Evolutionary conservation across 2,797 vertebrate species (phyloP).

Genomic region (Tokudaia muenninki): DNA sequence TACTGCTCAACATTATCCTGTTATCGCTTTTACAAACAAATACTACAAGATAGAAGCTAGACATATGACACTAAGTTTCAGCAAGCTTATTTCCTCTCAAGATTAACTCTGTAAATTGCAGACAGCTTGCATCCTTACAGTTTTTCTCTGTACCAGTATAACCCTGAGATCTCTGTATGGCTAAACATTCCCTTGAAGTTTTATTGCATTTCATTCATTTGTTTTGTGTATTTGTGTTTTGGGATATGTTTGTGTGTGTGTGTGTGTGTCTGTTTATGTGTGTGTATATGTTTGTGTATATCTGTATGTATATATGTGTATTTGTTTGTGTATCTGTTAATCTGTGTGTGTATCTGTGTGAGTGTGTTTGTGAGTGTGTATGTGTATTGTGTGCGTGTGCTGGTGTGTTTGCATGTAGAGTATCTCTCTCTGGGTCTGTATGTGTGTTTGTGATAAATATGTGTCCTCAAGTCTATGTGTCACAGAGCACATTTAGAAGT

Average conservation of each 20-base stretch:
- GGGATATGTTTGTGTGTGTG: too few relatives aligned
- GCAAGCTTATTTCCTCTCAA: too few relatives aligned
- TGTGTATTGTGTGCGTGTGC: not conserved
- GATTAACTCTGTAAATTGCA: not conserved
- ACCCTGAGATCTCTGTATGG: not conserved
- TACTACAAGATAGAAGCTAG: too few relatives aligned
- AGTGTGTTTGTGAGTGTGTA: not conserved
- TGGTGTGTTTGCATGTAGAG: not conserved
- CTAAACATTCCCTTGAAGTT: not conserved
- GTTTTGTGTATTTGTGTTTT: not conserved
- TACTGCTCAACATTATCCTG: not conserved
- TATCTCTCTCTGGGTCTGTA: not conserved
- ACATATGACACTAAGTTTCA: not conserved
- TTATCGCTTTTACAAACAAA: not conserved
- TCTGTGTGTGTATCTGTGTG: not conserved
- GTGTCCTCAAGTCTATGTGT: not conserved
- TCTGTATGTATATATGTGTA: not conserved
- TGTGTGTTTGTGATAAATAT: not conserved
- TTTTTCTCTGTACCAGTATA: not conserved
- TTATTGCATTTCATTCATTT: not conserved
- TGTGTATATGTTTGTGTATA: not conserved
- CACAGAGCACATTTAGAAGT: not conserved
- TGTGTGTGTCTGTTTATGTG: not conserved
- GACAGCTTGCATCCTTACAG: rapidly evolving
- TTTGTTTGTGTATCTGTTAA: not conserved